Percentiles rank a stretch among this genome's conserved stretches.
phyloP scores from a whole-genome alignment of 2,113 vertebrate species.

The Thymallus thymallus region DNA sequence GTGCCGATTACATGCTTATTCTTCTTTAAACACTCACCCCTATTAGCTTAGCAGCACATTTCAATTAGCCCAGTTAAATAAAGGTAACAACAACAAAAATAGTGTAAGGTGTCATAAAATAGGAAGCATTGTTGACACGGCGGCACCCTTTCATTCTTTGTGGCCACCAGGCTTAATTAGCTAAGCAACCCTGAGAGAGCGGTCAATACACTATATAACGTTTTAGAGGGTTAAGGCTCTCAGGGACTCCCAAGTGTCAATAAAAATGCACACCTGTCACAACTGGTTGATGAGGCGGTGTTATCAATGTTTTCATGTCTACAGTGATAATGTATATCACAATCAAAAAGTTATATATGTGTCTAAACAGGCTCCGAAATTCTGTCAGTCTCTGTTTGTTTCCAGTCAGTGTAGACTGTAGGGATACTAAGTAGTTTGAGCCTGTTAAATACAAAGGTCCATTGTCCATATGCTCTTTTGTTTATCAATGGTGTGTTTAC shows the following conservation, averaged over 20 bases:
- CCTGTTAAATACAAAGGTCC: neutral
- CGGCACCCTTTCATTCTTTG: conserved; percentile 55
- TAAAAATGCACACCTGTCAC: conserved; percentile 66
- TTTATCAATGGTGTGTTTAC: neutral
- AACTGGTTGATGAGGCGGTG: conserved; percentile 66
- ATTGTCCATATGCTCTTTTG: neutral
- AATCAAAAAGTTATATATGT: conserved; percentile 38
- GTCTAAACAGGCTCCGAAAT: conserved; percentile 25
- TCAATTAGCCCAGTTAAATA: too few species aligned
- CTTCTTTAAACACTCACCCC: conserved; percentile 71
- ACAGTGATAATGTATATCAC: conserved; percentile 53
- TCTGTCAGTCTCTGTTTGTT: conserved; percentile 8
- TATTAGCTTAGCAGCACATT: conserved; percentile 65
- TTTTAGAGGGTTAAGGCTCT: conserved; percentile 69
- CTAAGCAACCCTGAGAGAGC: conserved; percentile 62
- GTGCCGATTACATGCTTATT: conserved; percentile 65
- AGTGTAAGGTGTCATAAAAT: conserved; percentile 72
- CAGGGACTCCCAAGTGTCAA: conserved; percentile 53
- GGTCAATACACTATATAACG: conserved; percentile 65
- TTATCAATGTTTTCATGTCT: conserved; percentile 65
- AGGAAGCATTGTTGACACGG: conserved; percentile 67
- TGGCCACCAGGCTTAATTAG: conserved; percentile 69
- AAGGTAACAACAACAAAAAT: too few species aligned
- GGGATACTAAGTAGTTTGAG: neutral
- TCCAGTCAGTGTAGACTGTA: conserved; percentile 17